Evolutionary conservation across 1,140 invertebrate genomes (phyloP).

Genomic region (Micrasema minimum): DNA sequence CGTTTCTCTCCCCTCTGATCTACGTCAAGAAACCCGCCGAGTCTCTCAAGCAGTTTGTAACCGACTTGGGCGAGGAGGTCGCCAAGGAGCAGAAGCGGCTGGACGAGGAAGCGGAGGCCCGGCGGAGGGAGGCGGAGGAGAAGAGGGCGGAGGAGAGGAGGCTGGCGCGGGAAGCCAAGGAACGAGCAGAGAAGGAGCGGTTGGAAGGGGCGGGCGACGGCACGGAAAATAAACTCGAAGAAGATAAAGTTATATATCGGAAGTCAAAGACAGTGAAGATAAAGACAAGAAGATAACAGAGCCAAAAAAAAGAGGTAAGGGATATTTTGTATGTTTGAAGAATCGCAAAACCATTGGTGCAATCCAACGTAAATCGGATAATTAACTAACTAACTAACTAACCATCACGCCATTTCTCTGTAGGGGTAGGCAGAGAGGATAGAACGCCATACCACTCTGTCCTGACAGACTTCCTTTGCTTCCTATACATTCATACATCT

Average conservation of each 20-base stretch:
- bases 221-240: background rate
- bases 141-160: background rate
- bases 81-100: background rate
- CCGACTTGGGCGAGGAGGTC: slow-evolving; percentile 12
- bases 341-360: too few relatives aligned
- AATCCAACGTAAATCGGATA: too few relatives aligned
- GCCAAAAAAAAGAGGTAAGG: slow-evolving; percentile 10
- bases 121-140: background rate
- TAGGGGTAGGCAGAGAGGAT: too few relatives aligned
- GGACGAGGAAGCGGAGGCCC: background rate
- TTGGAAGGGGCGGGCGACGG: background rate
- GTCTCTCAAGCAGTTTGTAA: slow-evolving; percentile 4
- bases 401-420: too few relatives aligned
- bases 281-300: background rate
- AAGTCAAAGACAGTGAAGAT: background rate
- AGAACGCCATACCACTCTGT: too few relatives aligned
- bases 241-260: slow-evolving; percentile 5
- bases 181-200: background rate
- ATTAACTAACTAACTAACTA: too few relatives aligned
- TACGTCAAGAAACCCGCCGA: slow-evolving; percentile 12
- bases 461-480: too few relatives aligned
- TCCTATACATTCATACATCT: too few relatives aligned
- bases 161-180: background rate
- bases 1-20: slow-evolving; percentile 18
- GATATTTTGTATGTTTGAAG: too few relatives aligned